phyloP scores from a whole-genome alignment of 2,797 vertebrate genomes.

The Allobates femoralis region DNA sequence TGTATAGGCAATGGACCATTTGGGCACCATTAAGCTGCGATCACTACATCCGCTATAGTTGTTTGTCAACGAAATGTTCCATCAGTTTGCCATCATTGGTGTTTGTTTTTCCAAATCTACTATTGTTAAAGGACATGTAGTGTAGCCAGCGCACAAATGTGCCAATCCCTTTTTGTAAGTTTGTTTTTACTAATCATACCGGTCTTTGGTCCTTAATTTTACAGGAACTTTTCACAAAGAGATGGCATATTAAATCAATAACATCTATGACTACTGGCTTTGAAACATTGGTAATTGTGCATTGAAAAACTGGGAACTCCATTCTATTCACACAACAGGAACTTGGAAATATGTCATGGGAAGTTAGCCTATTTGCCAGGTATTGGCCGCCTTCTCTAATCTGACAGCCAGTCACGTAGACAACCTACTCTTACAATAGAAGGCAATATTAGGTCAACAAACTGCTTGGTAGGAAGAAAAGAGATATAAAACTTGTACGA shows the following conservation, averaged over 20 bases:
- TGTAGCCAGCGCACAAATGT: neutral
- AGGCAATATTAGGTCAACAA: neutral
- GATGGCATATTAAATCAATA: neutral
- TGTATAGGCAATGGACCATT: too few relatives aligned
- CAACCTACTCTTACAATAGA: neutral
- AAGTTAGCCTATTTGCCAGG: neutral
- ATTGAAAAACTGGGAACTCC: neutral
- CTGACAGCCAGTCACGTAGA: slow-evolving; percentile 6
- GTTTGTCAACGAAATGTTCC: too few relatives aligned
- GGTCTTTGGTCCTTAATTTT: neutral
- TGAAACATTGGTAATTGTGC: too few relatives aligned
- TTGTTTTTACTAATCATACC: neutral
- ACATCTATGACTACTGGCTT: neutral
- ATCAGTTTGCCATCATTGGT: too few relatives aligned
- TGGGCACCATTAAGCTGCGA: too few relatives aligned
- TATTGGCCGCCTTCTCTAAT: slow-evolving; percentile 1
- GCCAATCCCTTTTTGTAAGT: neutral
- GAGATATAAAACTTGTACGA: neutral
- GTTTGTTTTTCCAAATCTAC: too few relatives aligned
- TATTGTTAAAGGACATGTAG: neutral
- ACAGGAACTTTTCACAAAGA: neutral
- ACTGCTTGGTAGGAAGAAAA: neutral
- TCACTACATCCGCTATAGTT: too few relatives aligned
- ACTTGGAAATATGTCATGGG: neutral
- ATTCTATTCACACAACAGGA: neutral